These are phyloP conservation scores for Physeter macrocephalus DNA, from an alignment of 2,113 vertebrate genomes.

Conservation along the genomic window DNA sequence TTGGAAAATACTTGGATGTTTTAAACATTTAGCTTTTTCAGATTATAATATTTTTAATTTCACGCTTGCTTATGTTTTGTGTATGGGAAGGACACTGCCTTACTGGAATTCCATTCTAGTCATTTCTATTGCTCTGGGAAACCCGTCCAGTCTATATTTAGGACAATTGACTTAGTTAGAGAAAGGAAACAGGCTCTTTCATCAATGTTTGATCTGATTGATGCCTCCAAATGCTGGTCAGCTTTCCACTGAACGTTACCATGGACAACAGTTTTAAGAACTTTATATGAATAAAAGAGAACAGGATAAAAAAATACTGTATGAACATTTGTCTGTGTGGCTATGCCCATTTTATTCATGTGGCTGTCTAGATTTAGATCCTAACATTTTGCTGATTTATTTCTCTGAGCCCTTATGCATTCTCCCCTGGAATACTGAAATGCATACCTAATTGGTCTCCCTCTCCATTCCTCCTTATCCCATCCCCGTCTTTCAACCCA, in stretches of 20 bases:
- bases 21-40: neutral
- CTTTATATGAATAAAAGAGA: conserved; percentile 40
- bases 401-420: neutral
- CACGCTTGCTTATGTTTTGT: neutral
- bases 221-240: conserved; percentile 11
- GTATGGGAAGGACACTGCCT: neutral
- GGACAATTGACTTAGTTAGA: neutral
- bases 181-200: neutral
- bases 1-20: neutral
- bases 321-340: neutral
- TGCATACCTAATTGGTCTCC: neutral
- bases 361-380: conserved; percentile 29
- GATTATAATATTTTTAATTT: neutral
- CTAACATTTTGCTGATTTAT: conserved; percentile 10
- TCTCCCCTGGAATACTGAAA: neutral
- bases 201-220: conserved; percentile 55
- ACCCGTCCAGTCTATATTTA: conserved; percentile 39
- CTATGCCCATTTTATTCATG: neutral
- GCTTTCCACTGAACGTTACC: conserved; percentile 50
- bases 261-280: conserved; percentile 54
- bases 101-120: conserved; percentile 9
- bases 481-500: neutral
- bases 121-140: neutral
- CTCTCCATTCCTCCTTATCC: neutral
- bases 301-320: conserved; percentile 17